These are phyloP conservation scores for Vulpes ferrilata DNA, from an alignment of 2,113 vertebrate species.

Conservation along the genomic window DNA sequence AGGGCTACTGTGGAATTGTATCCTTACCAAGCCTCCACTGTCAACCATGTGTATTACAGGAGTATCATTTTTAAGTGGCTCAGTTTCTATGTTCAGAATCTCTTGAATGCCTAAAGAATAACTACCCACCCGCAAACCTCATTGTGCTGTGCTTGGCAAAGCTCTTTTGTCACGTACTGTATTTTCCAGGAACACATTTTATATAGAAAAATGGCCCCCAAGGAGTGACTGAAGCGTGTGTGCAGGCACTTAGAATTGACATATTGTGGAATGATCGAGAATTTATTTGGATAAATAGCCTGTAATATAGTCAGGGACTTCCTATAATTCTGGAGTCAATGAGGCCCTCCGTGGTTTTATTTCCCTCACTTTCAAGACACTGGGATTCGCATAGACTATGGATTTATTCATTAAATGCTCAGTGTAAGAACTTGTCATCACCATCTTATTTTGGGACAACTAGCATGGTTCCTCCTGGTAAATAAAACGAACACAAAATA, in stretches of 20 bases:
- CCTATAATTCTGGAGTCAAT: constrained; percentile 78
- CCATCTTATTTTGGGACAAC: constrained; percentile 37
- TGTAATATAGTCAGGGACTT: constrained; percentile 72
- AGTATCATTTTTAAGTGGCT: neutral
- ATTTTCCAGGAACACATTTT: constrained; percentile 68
- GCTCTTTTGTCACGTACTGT: constrained; percentile 27
- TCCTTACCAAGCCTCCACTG: neutral
- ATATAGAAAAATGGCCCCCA: constrained; percentile 66
- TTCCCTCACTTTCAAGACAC: constrained; percentile 71
- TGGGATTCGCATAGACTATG: constrained; percentile 47
- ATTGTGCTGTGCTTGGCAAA: neutral
- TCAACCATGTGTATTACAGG: neutral
- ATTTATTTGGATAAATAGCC: constrained; percentile 81
- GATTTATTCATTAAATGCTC: constrained; percentile 74
- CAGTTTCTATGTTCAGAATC: neutral
- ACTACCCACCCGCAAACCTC: neutral
- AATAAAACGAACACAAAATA: constrained; percentile 64
- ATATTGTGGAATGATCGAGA: constrained; percentile 63
- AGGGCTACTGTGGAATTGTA: neutral
- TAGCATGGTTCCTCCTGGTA: constrained; percentile 47
- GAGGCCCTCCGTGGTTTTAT: constrained; percentile 74
- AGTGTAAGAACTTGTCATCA: constrained; percentile 61
- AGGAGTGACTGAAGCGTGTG: constrained; percentile 54
- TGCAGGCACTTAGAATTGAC: constrained; percentile 72
- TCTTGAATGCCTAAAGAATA: constrained; percentile 40